Conservation (phyloP, 2,888 invertebrate genomes). For the Anoplius nigerrimus region DNA sequence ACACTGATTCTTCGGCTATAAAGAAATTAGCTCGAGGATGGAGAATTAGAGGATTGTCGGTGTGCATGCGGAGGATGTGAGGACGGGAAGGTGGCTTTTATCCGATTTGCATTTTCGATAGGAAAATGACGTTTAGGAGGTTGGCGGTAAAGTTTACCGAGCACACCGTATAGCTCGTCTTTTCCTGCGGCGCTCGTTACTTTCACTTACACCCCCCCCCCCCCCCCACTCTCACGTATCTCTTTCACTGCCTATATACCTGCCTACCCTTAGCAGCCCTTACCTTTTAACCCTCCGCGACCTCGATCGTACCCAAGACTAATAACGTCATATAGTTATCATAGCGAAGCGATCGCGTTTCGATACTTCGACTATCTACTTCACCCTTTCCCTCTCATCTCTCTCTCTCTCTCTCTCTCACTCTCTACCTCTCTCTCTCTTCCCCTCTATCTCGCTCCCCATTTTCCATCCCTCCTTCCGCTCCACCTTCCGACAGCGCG, state of each 20-base stretch:
- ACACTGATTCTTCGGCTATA: too few relatives aligned
- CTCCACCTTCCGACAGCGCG: neutral
- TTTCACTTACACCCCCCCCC: neutral
- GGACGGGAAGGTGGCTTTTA: too few relatives aligned
- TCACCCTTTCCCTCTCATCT: slow-evolving; percentile 10
- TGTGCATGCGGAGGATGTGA: too few relatives aligned
- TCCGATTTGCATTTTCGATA: too few relatives aligned
- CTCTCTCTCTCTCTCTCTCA: neutral
- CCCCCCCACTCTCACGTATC: neutral
- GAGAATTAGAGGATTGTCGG: too few relatives aligned
- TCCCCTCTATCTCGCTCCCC: neutral
- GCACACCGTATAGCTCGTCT: neutral
- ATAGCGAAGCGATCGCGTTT: slow-evolving; percentile 37
- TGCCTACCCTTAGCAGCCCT: neutral
- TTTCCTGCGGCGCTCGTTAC: neutral
- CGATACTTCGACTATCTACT: slow-evolving; percentile 35
- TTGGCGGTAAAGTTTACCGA: slow-evolving; percentile 6
- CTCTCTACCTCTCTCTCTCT: neutral
- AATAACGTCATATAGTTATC: slow-evolving; percentile 52
- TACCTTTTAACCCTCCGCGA: slow-evolving; percentile 7
- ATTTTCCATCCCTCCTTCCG: neutral
- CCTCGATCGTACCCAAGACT: slow-evolving; percentile 26
- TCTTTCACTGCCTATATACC: neutral
- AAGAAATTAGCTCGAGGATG: too few relatives aligned
- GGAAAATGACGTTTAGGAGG: neutral